Evolutionary conservation across 1,140 invertebrate genomes (phyloP).

Genomic region (Drosophila oshimai): DNA sequence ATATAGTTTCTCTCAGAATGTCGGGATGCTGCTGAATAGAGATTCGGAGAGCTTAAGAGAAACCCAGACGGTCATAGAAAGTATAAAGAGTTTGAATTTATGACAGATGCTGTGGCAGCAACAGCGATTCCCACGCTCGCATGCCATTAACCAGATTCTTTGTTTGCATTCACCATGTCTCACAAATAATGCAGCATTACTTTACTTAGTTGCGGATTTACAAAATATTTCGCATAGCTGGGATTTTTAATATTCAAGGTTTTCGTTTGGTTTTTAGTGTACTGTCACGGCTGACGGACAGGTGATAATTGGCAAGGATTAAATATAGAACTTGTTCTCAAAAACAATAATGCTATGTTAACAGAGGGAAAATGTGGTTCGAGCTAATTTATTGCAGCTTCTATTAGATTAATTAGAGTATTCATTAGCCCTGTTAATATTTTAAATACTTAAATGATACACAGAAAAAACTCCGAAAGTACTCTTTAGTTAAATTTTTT

Average conservation of each 20-base stretch:
- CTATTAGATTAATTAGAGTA: background rate
- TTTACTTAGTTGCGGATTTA: background rate
- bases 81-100: background rate
- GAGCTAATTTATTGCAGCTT: background rate
- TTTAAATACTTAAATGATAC: background rate
- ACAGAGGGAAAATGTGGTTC: background rate
- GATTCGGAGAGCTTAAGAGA: background rate
- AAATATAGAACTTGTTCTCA: conserved; percentile 4
- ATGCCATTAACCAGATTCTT: conserved; percentile 17
- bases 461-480: no score
- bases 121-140: conserved; percentile 2
- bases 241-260: conserved; percentile 23
- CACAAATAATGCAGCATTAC: conserved; percentile 5
- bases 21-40: conserved; percentile 25
- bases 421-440: background rate
- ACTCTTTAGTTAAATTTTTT: no score
- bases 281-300: conserved; percentile 22
- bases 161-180: conserved; percentile 8
- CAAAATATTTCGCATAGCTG: background rate
- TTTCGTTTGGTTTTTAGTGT: conserved; percentile 6
- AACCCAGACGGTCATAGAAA: background rate
- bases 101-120: conserved; percentile 14
- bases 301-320: conserved; percentile 14
- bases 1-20: background rate
- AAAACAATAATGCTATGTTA: conserved; percentile 2